These are phyloP conservation scores for Sciurus carolinensis DNA, from an alignment of 2,797 vertebrate species.

Conservation along the genomic window DNA sequence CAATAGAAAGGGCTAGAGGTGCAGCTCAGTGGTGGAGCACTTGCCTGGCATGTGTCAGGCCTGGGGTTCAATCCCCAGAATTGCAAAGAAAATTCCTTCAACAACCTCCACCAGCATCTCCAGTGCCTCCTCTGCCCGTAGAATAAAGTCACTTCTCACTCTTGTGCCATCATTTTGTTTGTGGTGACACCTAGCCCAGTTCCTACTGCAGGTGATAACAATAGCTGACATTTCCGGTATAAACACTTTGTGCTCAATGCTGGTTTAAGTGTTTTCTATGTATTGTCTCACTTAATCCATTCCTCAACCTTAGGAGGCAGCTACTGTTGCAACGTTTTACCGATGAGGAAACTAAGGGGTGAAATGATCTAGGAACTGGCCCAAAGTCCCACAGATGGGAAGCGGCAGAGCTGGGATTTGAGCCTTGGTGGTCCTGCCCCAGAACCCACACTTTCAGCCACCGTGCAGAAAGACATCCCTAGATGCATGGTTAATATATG, in stretches of 20 bases:
- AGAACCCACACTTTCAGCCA: neutral
- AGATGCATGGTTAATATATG: neutral
- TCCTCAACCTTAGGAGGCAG: neutral
- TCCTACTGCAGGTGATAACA: neutral
- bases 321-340: neutral
- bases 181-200: neutral
- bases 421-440: neutral
- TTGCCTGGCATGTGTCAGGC: too few species aligned
- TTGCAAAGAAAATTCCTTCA: too few species aligned
- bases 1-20: too few species aligned
- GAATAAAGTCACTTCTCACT: neutral
- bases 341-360: neutral
- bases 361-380: neutral
- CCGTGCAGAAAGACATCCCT: neutral
- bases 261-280: neutral
- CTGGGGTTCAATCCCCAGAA: too few species aligned
- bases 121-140: neutral
- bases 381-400: neutral
- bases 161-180: neutral
- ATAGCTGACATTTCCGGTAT: neutral
- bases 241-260: neutral
- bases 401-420: neutral
- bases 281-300: neutral
- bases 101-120: neutral
- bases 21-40: too few species aligned